Evolutionary conservation across 2,113 vertebrate genomes (phyloP).

Genomic region (Hippocampus mohnikei): DNA sequence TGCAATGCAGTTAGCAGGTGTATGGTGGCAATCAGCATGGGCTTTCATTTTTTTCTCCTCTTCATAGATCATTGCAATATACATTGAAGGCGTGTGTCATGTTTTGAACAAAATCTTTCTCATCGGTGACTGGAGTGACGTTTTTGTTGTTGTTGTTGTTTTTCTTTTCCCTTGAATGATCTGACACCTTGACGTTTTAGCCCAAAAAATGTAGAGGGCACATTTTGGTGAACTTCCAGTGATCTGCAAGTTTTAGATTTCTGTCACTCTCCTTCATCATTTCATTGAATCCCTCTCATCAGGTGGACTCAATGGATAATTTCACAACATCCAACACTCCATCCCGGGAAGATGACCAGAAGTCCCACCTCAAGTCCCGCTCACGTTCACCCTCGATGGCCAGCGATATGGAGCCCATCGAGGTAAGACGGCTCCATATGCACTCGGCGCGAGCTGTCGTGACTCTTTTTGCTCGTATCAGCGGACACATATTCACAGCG

Average conservation of each 20-base stretch:
- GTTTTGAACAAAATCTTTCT: background rate
- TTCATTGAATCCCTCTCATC: constrained; percentile 18
- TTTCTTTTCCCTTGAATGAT: background rate
- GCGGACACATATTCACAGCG: background rate
- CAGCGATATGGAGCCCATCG: constrained; percentile 86
- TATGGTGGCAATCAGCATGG: background rate
- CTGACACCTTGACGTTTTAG: background rate
- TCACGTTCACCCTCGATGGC: constrained; percentile 86
- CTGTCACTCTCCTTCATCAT: background rate
- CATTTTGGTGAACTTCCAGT: background rate
- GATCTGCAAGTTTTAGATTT: background rate
- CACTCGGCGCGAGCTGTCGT: background rate
- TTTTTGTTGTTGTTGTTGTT: background rate
- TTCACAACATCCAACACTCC: constrained; percentile 87
- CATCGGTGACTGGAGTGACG: background rate
- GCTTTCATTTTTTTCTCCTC: background rate
- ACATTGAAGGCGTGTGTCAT: background rate
- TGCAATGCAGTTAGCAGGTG: background rate
- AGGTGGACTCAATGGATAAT: constrained; percentile 90
- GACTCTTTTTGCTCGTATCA: too few species aligned
- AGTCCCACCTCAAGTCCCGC: constrained; percentile 81
- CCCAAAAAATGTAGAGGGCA: background rate
- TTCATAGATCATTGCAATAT: background rate
- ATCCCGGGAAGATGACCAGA: constrained; percentile 82
- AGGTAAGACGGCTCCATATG: constrained; percentile 68